Conservation (phyloP, 2,797 vertebrate species). For the Fringilla coelebs region DNA sequence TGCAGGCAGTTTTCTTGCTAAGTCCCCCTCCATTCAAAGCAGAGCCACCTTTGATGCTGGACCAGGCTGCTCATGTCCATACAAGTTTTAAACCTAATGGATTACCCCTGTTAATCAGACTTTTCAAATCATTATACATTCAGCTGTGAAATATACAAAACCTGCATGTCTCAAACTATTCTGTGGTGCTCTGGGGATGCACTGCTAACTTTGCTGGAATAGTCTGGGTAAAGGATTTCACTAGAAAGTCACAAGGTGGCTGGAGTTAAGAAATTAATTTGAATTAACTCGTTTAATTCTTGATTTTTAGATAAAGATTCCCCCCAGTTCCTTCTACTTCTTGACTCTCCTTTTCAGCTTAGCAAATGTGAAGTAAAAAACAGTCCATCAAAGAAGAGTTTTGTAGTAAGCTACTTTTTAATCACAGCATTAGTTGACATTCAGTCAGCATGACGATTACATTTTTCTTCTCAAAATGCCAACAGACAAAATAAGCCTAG, state of each 20-base stretch:
- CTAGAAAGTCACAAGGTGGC: neutral
- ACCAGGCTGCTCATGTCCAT: neutral
- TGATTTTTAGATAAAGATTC: neutral
- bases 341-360: neutral
- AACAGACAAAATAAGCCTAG: slow-evolving; percentile 12
- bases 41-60: neutral
- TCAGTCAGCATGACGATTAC: neutral
- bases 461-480: slow-evolving; percentile 14
- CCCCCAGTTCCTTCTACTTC: neutral
- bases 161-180: neutral
- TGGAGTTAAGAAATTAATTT: neutral
- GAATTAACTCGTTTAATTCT: neutral
- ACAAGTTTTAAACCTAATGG: neutral
- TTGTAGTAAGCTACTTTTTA: slow-evolving; percentile 30
- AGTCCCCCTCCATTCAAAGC: neutral
- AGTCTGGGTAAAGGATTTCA: neutral
- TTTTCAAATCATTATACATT: neutral
- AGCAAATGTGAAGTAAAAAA: neutral
- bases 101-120: neutral
- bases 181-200: neutral
- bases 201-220: neutral
- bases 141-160: neutral
- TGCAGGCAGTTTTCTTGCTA: neutral
- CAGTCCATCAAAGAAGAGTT: neutral
- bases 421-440: neutral